These are phyloP conservation scores for Rhynchopsitta pachyrhyncha DNA, from an alignment of 2,113 vertebrate species.

Conservation along the genomic window DNA sequence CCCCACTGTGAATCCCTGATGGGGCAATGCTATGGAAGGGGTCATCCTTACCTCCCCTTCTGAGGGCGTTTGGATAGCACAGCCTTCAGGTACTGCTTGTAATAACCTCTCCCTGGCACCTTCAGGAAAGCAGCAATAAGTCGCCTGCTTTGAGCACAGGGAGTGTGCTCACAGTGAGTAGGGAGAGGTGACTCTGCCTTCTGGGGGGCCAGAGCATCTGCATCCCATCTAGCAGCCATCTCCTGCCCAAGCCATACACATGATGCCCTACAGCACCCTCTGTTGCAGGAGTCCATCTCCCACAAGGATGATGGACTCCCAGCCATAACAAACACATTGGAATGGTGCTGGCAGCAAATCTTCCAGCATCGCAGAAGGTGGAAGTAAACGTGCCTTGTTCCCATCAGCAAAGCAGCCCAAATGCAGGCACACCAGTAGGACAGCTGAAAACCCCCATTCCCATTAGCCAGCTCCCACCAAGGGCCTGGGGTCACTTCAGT, in stretches of 20 bases:
- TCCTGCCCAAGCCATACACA: not conserved
- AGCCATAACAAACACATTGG: rapidly evolving
- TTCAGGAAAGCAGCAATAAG: constrained; percentile 18
- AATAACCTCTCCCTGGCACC: constrained; percentile 77
- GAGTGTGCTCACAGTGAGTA: not conserved
- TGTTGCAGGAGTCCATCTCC: not conserved
- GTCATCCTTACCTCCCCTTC: constrained; percentile 48
- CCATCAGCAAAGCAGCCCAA: not conserved
- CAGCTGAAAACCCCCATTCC: not conserved
- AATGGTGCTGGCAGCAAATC: not conserved
- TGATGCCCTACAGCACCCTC: not conserved
- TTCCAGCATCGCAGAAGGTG: rapidly evolving
- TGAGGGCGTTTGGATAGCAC: constrained; percentile 77
- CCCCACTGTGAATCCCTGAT: rapidly evolving
- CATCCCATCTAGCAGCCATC: not conserved
- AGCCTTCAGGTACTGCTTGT: constrained; percentile 83
- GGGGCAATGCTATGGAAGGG: not conserved
- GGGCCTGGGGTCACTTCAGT: not conserved
- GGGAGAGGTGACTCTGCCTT: not conserved
- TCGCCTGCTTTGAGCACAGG: not conserved
- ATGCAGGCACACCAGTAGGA: not conserved
- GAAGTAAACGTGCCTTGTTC: not conserved
- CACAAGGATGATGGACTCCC: not conserved
- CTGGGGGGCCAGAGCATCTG: not conserved
- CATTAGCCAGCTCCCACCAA: not conserved